These are phyloP conservation scores for Podotricha telesiphe DNA, from an alignment of 2,888 invertebrate species.

Conservation along the genomic window DNA sequence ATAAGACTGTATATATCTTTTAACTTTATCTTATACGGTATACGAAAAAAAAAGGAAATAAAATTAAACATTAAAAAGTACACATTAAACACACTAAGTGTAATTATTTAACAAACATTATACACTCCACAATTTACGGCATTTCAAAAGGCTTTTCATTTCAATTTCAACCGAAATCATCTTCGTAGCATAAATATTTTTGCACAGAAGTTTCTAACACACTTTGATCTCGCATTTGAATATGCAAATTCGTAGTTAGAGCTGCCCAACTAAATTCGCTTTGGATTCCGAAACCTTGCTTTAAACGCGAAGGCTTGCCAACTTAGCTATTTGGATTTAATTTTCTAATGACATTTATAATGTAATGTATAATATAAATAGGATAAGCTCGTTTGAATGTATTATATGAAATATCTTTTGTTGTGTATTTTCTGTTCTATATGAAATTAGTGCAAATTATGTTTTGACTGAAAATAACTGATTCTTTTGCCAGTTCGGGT, in stretches of 20 bases:
- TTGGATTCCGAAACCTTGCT: constrained; percentile 29
- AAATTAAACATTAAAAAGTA: background rate
- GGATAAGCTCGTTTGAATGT: background rate
- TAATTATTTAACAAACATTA: background rate
- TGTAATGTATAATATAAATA: constrained; percentile 1
- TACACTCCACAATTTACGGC: background rate
- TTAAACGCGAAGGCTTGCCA: constrained; percentile 26
- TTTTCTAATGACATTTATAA: constrained; percentile 31
- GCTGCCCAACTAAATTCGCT: constrained; percentile 34
- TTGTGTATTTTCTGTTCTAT: background rate
- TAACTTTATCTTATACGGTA: too few species aligned
- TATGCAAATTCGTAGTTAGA: constrained; percentile 57
- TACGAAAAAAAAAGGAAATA: too few species aligned
- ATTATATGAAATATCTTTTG: background rate
- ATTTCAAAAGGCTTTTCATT: constrained; percentile 3
- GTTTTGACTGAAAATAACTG: too few species aligned
- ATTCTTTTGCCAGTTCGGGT: too few species aligned
- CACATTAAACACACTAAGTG: background rate
- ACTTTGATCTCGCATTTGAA: constrained; percentile 70
- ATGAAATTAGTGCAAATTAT: too few species aligned
- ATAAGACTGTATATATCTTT: too few species aligned
- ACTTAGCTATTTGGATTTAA: constrained; percentile 28
- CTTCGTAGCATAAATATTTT: constrained; percentile 28
- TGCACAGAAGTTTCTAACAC: constrained; percentile 35
- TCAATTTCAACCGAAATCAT: constrained; percentile 16